Evolutionary conservation across 2,888 invertebrate genomes (phyloP), one percentile per base, ranked within the genome.

Genomic region (Julus scandinavius): DNA sequence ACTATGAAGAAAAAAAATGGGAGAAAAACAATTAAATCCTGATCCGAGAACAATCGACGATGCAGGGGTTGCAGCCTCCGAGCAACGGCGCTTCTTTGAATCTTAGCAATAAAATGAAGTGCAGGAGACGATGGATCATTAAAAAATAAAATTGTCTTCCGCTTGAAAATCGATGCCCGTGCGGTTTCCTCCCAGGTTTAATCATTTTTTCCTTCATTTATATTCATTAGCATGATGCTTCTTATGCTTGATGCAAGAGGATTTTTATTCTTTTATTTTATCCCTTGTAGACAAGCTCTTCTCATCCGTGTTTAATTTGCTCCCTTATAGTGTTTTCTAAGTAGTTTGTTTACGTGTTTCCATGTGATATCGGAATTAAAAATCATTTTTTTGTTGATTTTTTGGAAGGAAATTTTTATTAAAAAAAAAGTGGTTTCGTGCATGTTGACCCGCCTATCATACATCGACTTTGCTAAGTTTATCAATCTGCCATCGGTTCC

Each of bases 1-100:
- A n/a, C 63, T 63, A n/a, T 9, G 20, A 20, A 63, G 63, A 20
- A 15, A 63, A 63, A 63, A 63, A 63, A 20, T 63, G 3, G 63
- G 63, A 63, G 63, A n/a, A 63, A 63, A 63, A 63, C 63, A 63
- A 63, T 63, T 63, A 63, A 63, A 63, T 63, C 63, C 63, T 63
- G 63, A 63, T 63, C 63, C 4, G 63, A 63, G 63, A 63, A 63
- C 63, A 63, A 63, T 63, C 5, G 20, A 20, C 63, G 63, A 63
- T 63, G 63, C 63, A 63, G 63, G 63, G 63, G 63, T 63, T 63
- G 63, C 63, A 63, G 63, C 63, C 63, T 63, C 63, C 63, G 63
- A 63, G 63, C 63, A 63, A 63, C 63, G 63, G 63, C 63, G 63
- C 15, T 20, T n/a, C 63, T 63, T 63, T 63, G 63, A 63, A 63